Conservation (phyloP, 2,888 invertebrate genomes). For the Eubasilissa splendida region DNA sequence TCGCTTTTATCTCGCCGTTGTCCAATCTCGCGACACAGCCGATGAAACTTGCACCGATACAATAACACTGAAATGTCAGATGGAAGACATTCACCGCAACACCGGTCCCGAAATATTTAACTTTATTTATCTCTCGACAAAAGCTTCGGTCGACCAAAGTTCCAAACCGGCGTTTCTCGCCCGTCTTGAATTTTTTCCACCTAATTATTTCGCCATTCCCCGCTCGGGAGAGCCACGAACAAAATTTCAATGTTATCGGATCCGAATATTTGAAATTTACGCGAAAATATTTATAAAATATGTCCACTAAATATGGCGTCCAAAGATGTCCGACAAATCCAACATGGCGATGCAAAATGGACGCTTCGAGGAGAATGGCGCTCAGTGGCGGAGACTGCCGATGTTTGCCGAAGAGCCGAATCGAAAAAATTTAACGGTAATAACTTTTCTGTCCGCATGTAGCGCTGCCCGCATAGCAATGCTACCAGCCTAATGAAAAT, state of each 20-base stretch:
- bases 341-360: slow-evolving; percentile 75
- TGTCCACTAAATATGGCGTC: slow-evolving; percentile 84
- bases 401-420: slow-evolving; percentile 18
- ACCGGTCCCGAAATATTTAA: slow-evolving; percentile 67
- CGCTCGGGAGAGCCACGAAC: slow-evolving; percentile 64
- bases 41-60: slow-evolving; percentile 65
- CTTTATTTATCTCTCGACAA: slow-evolving; percentile 73
- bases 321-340: slow-evolving; percentile 78
- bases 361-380: slow-evolving; percentile 65
- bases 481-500: not conserved
- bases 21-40: slow-evolving; percentile 18
- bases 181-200: slow-evolving; percentile 64
- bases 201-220: slow-evolving; percentile 45
- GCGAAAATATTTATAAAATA: slow-evolving; percentile 82
- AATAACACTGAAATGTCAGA: slow-evolving; percentile 73
- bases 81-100: slow-evolving; percentile 66
- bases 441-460: slow-evolving; percentile 7
- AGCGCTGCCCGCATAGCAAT: not conserved
- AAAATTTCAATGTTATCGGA: slow-evolving; percentile 70
- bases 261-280: slow-evolving; percentile 75
- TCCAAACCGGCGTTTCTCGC: slow-evolving; percentile 69
- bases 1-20: too few relatives aligned
- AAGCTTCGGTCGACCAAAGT: slow-evolving; percentile 70
- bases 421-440: not conserved
- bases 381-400: slow-evolving; percentile 61